Evolutionary conservation across 2,113 vertebrate species (phyloP), one percentile per base, ranked within the genome.

Genomic region (Dromaius novaehollandiae): DNA sequence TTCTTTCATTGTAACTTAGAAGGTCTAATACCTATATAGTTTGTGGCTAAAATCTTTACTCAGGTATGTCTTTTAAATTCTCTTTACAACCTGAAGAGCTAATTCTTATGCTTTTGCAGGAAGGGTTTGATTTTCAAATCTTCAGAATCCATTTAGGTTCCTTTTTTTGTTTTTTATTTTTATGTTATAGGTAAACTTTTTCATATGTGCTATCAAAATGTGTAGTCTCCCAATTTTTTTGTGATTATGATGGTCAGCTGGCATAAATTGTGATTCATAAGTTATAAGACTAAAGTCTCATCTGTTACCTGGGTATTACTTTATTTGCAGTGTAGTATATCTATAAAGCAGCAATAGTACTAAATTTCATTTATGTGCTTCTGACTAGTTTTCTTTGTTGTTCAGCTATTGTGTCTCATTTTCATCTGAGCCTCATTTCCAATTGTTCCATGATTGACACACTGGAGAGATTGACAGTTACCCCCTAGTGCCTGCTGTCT

Each of bases 381-480:
- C 87, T 94, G 88, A 94, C 86, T 97, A 92, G 92, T 97, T 97
- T 95, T 96, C 89, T 96, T 96, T 97, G 95, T 97, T 97, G 94
- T 97, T 94, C 96, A 95, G 93, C 88, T 96, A 88, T 92, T 95
- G 96, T 97, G 88, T 96, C 79, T 96, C 94, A 91, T 97, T 97
- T 97, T 97, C 88, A 89, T 97, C 95, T 96, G 95, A 95, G 83
- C 94, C 89, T 86, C 96, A 95, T 82, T 97, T 97, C 95, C 96
- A 97, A 86, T 97, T 97, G 97, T 97, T 97, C 77, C 6, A 9
- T 97, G 96, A 97, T 95, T 97, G 97, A 97, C 80, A 0, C 80
- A 76, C 95, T 79, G 93, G 55, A 93, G 93, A 97, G 97, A 98
- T 97, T 98, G 97, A 97, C 97, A 98, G 95, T 95, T 97, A 97